A percentile compares a stretch with the other conserved stretches of the same genome.
These are phyloP conservation scores for Pyrgilauda ruficollis DNA, from an alignment of 2,113 vertebrate genomes.

Conservation along the genomic window DNA sequence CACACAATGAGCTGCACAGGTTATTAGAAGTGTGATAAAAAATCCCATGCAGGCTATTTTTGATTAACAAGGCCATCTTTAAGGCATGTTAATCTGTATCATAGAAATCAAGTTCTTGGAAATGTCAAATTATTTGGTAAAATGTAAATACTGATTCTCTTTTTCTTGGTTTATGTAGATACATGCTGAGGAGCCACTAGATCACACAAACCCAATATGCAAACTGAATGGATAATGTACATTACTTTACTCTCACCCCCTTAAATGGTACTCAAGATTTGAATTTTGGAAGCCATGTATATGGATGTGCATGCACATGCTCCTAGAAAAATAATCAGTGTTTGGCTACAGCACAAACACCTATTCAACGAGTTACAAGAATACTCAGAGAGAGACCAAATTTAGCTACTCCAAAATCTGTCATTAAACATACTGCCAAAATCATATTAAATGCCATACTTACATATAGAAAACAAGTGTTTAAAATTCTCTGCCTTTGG, in stretches of 20 bases:
- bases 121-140: background rate
- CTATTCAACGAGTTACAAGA: slow-evolving; percentile 48
- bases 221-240: background rate
- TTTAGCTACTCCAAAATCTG: slow-evolving; percentile 59
- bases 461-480: slow-evolving; percentile 44
- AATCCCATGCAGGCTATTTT: background rate
- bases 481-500: background rate
- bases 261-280: background rate
- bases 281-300: background rate
- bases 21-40: background rate
- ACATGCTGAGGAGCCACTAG: background rate
- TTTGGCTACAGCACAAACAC: slow-evolving; percentile 47
- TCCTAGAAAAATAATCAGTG: slow-evolving; percentile 25
- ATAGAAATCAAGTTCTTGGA: background rate
- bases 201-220: background rate
- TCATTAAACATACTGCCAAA: slow-evolving; percentile 57
- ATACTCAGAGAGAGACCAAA: slow-evolving; percentile 56
- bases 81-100: background rate
- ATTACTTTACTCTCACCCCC: background rate
- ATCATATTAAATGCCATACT: slow-evolving; percentile 49
- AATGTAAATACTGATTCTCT: background rate
- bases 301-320: background rate
- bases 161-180: background rate
- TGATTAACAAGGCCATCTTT: background rate
- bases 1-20: background rate